Conservation (phyloP, 2,888 invertebrate genomes). For the Heliconius ethilla region DNA sequence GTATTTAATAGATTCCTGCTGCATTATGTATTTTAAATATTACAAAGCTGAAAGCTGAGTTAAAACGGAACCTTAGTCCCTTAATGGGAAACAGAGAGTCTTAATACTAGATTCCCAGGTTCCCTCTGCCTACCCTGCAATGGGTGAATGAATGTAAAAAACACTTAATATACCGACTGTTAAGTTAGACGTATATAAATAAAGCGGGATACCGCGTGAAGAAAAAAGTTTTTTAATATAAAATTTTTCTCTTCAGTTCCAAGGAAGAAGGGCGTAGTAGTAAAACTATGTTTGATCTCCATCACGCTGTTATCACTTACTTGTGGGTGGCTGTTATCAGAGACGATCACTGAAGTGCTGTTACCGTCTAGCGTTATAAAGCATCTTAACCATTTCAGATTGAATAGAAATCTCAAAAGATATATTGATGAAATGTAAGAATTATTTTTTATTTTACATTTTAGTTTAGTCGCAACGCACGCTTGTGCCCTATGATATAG, state of each 20-base stretch:
- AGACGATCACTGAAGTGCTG: slow-evolving; percentile 45
- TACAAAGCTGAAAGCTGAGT: too few relatives aligned
- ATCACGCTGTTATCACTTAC: slow-evolving; percentile 43
- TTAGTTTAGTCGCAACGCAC: background rate
- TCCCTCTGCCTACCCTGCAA: too few relatives aligned
- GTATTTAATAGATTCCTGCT: background rate
- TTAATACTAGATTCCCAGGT: too few relatives aligned
- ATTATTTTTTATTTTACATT: background rate
- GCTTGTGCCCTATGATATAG: too few relatives aligned
- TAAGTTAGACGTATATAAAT: background rate
- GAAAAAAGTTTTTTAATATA: background rate
- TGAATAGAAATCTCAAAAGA: slow-evolving; percentile 56
- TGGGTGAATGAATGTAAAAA: too few relatives aligned
- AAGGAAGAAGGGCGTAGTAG: slow-evolving; percentile 47
- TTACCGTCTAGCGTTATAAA: slow-evolving; percentile 54
- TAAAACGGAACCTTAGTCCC: too few relatives aligned
- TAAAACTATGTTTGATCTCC: slow-evolving; percentile 47
- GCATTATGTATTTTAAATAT: too few relatives aligned
- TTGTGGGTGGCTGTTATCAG: slow-evolving; percentile 52
- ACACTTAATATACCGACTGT: too few relatives aligned
- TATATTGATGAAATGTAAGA: slow-evolving; percentile 64
- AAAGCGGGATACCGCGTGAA: background rate
- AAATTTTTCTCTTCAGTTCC: slow-evolving; percentile 49
- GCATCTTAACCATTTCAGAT: slow-evolving; percentile 56
- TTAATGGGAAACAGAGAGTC: too few relatives aligned